Base-by-base conservation (phyloP, 1,140 invertebrate species). In the Nephotettix cincticeps region DNA sequence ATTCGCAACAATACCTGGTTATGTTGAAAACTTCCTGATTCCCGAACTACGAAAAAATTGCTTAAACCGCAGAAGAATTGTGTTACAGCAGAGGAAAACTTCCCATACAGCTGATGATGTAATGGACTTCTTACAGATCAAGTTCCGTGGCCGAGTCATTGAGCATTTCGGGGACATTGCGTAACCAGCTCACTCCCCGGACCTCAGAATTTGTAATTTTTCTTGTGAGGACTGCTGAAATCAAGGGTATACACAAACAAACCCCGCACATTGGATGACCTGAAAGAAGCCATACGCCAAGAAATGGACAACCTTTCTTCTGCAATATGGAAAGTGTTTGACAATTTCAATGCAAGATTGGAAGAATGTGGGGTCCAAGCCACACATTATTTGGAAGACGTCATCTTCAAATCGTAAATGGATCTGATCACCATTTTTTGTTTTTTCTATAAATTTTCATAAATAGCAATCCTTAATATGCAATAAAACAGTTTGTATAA, bases 191-290 rank as follows among this genome's bases (percentile, higher is more conserved):
- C 73, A 75, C 23, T 77, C 74, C 29, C 78, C 78, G 21, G 79
- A 82, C 75, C 73, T 82, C 30, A 77, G 75, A 25, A 40, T 74
- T 45, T 68, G 70, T 30, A 76, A 81, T 63, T 81, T 80, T 74
- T 81, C 76, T 71, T 72, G 36, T 76, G 74, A 71, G 75, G 72
- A 21, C 73, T 70, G 66, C 71, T 76, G 28, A 77, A 78, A 74
- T 71, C 72, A 47, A 72, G 66, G 30, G 72, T 77, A 64, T 77
- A 75, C 67, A 43, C 32, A 67, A 65, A 45, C 64, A 45, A 65
- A 58, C 36, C 6, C 13, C 36, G 30, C 29, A 65, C 58, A 65
- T 28, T 70, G 13, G 69, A 63, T 29, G 69, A 64, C 1, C 36
- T 70, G 30, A 70, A 70, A 43, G 61, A 64, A 64, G 21, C 36